phyloP scores from a whole-genome alignment of 2,797 vertebrate genomes.

The Meda fulgida region DNA sequence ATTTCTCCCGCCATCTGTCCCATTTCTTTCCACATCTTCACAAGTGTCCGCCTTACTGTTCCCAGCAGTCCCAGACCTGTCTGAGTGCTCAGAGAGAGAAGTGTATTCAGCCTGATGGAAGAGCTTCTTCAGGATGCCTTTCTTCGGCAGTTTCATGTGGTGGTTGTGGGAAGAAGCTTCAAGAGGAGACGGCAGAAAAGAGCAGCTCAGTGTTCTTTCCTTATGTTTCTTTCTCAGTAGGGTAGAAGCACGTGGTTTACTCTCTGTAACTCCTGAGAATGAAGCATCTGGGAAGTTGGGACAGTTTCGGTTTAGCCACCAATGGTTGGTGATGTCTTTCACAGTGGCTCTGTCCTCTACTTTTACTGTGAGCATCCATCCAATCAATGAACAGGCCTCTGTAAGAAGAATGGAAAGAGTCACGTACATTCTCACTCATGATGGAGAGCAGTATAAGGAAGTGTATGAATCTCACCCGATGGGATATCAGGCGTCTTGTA shows the following conservation, averaged over 20 bases:
- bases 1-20: slow-evolving; percentile 6
- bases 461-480: slow-evolving; percentile 54
- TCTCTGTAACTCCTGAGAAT: slow-evolving; percentile 55
- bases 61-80: slow-evolving; percentile 45
- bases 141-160: slow-evolving; percentile 59
- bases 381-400: slow-evolving; percentile 64
- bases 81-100: slow-evolving; percentile 17
- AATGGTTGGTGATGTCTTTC: slow-evolving; percentile 65
- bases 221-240: slow-evolving; percentile 32
- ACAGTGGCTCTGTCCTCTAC: slow-evolving; percentile 62
- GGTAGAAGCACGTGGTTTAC: slow-evolving; percentile 53
- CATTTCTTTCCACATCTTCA: neutral
- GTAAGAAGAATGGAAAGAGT: neutral
- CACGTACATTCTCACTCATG: neutral
- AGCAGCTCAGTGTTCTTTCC: neutral
- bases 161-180: slow-evolving; percentile 4
- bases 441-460: neutral
- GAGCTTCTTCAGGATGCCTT: slow-evolving; percentile 65
- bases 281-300: neutral
- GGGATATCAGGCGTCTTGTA: slow-evolving; percentile 60
- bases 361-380: slow-evolving; percentile 66
- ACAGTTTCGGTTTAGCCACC: slow-evolving; percentile 63
- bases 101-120: slow-evolving; percentile 49
- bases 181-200: neutral
- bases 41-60: neutral